Evolutionary conservation across 2,113 vertebrate species (phyloP).

Genomic region (Odocoileus virginianus): DNA sequence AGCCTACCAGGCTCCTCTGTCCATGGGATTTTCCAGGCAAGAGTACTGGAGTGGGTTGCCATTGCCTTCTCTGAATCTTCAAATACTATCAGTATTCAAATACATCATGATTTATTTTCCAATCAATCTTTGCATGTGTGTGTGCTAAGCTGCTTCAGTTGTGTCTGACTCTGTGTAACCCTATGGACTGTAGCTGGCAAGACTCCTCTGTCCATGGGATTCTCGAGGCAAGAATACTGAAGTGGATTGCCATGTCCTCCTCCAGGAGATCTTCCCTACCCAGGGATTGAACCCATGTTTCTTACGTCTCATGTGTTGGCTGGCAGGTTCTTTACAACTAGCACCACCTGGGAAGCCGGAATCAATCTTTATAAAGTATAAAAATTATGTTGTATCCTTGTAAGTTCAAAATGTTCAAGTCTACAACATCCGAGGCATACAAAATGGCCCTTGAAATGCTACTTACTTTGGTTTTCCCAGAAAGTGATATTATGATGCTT

Average conservation of each 20-base stretch:
- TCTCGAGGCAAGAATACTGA: neutral
- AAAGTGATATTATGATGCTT: neutral
- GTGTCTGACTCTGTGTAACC: neutral
- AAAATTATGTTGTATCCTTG: neutral
- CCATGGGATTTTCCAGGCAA: neutral
- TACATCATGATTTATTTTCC: neutral
- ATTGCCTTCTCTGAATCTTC: neutral
- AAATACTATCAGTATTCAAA: neutral
- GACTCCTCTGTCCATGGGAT: neutral
- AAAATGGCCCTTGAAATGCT: neutral
- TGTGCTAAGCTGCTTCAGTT: neutral
- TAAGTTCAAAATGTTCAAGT: neutral
- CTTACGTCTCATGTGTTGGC: neutral
- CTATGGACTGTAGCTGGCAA: neutral
- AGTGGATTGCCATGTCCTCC: neutral
- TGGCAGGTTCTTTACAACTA: neutral
- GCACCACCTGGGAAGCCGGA: neutral
- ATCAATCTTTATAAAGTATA: neutral
- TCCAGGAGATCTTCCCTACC: neutral
- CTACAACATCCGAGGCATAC: neutral
- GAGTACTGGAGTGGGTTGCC: neutral
- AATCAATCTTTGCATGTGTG: neutral
- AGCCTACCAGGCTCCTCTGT: too few species aligned
- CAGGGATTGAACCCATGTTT: accelerated
- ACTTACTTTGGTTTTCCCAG: neutral